Base-by-base conservation (phyloP, 2,113 vertebrate species). In the Coreoperca whiteheadi region DNA sequence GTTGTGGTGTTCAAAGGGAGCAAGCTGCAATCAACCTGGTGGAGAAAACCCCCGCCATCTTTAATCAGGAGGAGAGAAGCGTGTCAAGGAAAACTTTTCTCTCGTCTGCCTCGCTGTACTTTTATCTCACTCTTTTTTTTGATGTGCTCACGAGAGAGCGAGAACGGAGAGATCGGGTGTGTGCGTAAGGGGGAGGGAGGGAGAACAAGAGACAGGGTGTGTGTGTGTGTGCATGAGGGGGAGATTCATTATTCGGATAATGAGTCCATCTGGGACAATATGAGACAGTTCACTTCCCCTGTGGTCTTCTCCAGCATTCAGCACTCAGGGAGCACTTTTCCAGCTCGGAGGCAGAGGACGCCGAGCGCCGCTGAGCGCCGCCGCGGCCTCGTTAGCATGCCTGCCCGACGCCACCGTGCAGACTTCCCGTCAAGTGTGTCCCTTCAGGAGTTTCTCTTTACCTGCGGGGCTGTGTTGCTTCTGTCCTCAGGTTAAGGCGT, bases 181-280 rank as follows among this genome's bases (percentile, higher is more conserved):
- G 67, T 61, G 77, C 28, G 39, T 30, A 15, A 50, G 10, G 30
- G 61, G 8, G 34, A 28, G 69, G 34, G 34, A 10, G 60, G 15
- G 32, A 34, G 43, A 72, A 48, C 39, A 57, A 23, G 77, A 46
- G 8, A 34, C 54, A 37, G 54, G 0, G 46, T 30, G 57, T 54
- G 77, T 21, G 56, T n/a, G 46, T 18, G 79, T 8, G 18, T 28
- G 77, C 65, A 83, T 53, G 64, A 57, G 86, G 37, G 79, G 81
- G 70, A 88, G 76, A 86, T 80, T 85, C 74, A 82, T 90, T 90
- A 85, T 81, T 85, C 34, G 48, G 84, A 90, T 93, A 94, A 94
- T 91, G 91, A 92, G 89, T 91, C 88, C 90, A 65, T 87, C 89
- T 83, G 91, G 93, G 93, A 92, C 84, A 78, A 61, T 86, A 86